Base-by-base conservation (phyloP, 1,140 invertebrate species). In the Holotrichia oblita region DNA sequence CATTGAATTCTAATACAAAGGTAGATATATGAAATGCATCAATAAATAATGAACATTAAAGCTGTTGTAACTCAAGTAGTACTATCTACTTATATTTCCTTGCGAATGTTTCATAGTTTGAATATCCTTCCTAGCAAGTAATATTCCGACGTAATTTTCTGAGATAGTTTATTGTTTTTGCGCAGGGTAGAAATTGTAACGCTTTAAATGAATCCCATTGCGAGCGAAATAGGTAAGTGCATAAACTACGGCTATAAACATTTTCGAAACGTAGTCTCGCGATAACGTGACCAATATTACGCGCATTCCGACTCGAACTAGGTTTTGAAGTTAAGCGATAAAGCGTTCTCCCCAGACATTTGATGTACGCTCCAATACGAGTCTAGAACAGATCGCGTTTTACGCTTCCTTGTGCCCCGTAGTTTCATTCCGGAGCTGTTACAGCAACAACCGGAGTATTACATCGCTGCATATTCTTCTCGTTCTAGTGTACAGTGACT, bases 311-410 rank as follows among this genome's bases (percentile, higher is more conserved):
- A 74, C 24, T 40, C n/a, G 73, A 42, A 74, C 24, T 74, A 41
- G 73, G 73, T 74, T 74, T 74, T 40, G 24, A 27, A 74, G 73
- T 74, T 74, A 74, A 74, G 40, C 73, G 73, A 74, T 74, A 74
- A 74, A 74, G 17, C 40, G 73, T 69, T 69, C 40, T 40, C 41
- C 73, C 73, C 17, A 40, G 73, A 20, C 73, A 44, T 74, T 74
- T 41, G 73, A 74, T 74, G 34, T 72, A 72, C 34, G 22, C 64
- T 12, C 73, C 12, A 74, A 20, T 74, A 41, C 73, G 17, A 40
- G 73, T 27, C 20, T 27, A 14, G 7, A 69, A 14, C 61, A 12
- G 12, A 20, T 22, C 61, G 20, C 24, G 24, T 69, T 69, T 69
- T 69, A 24, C 61, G 61, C 22, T 24, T 69, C 20, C 61, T 69